Evolutionary conservation across 2,888 invertebrate species (phyloP).

Genomic region (Hyposoter dolosus): DNA sequence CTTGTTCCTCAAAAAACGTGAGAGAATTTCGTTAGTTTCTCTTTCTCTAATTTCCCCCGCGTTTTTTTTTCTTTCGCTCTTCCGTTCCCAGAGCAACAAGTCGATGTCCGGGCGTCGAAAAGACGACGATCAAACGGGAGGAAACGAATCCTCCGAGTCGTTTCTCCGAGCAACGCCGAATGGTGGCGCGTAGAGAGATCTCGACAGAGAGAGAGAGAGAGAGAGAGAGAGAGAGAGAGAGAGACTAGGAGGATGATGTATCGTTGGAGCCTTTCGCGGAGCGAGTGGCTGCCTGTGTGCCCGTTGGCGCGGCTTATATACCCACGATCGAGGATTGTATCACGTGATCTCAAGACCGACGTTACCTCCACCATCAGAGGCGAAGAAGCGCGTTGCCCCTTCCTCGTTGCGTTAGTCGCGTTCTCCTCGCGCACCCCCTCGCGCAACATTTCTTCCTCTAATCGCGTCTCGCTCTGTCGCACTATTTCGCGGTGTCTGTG

Average conservation of each 20-base stretch:
- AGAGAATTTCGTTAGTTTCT: neutral
- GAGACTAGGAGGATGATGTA: neutral
- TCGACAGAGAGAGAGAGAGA: constrained; percentile 14
- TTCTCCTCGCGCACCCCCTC: too few relatives aligned
- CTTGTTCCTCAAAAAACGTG: constrained; percentile 6
- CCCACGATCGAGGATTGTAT: constrained; percentile 70
- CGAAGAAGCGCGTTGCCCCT: neutral
- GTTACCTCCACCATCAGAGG: constrained; percentile 42
- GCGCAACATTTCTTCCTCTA: neutral
- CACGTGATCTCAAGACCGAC: constrained; percentile 64
- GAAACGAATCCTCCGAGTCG: neutral
- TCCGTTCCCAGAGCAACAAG: neutral
- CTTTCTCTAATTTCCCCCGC: neutral
- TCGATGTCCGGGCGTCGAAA: neutral
- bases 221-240: neutral
- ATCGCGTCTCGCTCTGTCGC: neutral
- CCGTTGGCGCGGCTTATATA: constrained; percentile 78
- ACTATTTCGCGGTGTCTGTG: neutral
- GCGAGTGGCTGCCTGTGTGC: constrained; percentile 79
- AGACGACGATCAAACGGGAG: too few relatives aligned
- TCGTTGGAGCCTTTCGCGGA: constrained; percentile 78
- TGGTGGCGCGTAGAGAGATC: neutral
- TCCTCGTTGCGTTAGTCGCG: too few relatives aligned
- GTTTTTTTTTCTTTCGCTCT: neutral
- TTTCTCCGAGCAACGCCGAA: neutral